Conservation (phyloP, 1,140 invertebrate genomes). For the Rhagoletis pomonella region DNA sequence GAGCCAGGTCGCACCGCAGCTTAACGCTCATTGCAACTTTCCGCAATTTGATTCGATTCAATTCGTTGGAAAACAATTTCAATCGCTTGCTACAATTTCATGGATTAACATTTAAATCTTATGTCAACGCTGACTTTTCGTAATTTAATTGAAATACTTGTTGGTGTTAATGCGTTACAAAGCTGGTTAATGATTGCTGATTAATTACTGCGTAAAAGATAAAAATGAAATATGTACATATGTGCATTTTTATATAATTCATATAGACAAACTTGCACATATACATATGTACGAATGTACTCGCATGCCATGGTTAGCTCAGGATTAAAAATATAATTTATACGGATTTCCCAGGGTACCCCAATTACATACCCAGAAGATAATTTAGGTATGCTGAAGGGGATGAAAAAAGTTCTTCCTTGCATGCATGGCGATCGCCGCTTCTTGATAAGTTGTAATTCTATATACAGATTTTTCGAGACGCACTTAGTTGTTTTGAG, state of each 20-base stretch:
- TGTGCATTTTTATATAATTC: background rate
- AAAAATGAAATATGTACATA: background rate
- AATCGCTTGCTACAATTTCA: conserved; percentile 2
- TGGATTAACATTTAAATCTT: conserved; percentile 46
- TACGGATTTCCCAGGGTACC: too few species aligned
- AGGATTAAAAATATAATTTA: too few species aligned
- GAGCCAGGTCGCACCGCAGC: background rate
- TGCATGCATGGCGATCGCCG: too few species aligned
- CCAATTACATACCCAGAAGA: too few species aligned
- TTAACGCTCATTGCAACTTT: conserved; percentile 30
- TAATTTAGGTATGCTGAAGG: too few species aligned
- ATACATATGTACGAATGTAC: background rate
- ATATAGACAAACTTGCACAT: too few species aligned
- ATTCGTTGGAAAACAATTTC: conserved; percentile 32
- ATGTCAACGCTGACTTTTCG: conserved; percentile 49
- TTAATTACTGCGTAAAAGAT: background rate
- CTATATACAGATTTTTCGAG: too few species aligned
- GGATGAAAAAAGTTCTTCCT: too few species aligned
- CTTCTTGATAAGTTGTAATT: too few species aligned
- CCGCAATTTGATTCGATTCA: conserved; percentile 34
- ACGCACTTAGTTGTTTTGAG: too few species aligned
- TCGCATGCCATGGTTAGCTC: too few species aligned
- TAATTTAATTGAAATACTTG: conserved; percentile 53
- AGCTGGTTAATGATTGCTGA: conserved; percentile 47
- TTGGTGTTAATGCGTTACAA: conserved; percentile 26